Conservation (phyloP, 2,113 vertebrate species). For the Microcebus griseorufus region DNA sequence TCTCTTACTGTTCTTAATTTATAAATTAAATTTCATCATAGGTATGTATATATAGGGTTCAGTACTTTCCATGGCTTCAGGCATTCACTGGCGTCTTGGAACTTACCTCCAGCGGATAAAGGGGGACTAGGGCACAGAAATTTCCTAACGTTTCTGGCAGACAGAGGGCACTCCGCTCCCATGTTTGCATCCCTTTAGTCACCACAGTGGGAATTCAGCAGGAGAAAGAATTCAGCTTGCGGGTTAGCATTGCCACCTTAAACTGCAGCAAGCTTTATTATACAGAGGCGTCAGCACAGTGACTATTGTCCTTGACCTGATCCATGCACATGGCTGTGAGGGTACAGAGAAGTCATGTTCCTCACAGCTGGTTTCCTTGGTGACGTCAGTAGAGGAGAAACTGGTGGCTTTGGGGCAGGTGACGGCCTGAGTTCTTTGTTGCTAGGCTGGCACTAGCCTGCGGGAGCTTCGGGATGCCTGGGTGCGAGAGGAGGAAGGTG, state of each 20-base stretch:
- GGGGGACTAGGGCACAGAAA: background rate
- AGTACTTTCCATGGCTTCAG: background rate
- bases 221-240: background rate
- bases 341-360: fast-evolving
- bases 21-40: background rate
- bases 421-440: background rate
- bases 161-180: background rate
- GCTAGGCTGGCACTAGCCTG: background rate
- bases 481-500: background rate
- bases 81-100: background rate
- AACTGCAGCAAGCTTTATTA: background rate
- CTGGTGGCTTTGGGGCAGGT: background rate
- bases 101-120: background rate
- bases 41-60: background rate
- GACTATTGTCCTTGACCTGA: background rate
- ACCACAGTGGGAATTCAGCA: background rate
- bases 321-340: background rate
- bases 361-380: background rate
- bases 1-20: background rate
- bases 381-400: background rate
- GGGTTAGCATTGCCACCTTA: background rate
- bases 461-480: background rate
- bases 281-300: background rate
- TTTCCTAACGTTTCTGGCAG: background rate
- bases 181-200: too few relatives aligned